These are phyloP conservation scores for Cinclus cinclus DNA, from an alignment of 2,113 vertebrate species.

Conservation along the genomic window DNA sequence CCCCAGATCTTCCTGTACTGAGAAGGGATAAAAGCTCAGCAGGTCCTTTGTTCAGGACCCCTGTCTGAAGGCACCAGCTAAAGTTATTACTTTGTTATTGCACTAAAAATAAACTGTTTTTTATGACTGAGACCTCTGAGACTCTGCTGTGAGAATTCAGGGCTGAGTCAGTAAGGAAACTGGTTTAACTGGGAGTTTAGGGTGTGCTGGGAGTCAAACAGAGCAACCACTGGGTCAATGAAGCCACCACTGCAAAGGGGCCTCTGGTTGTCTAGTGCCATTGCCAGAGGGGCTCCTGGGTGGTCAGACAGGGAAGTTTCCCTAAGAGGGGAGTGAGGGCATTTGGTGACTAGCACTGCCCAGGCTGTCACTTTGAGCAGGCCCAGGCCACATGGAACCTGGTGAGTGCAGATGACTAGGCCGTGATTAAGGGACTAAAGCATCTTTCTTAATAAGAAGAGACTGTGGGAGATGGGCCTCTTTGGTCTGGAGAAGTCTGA, in stretches of 20 bases:
- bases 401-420: background rate
- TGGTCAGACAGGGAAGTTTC: background rate
- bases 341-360: accelerated
- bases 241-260: accelerated
- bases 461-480: background rate
- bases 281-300: background rate
- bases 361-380: background rate
- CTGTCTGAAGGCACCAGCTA: background rate
- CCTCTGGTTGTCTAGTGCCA: background rate
- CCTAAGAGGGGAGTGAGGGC: background rate
- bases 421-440: background rate
- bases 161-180: background rate
- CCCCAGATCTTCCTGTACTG: background rate
- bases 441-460: background rate
- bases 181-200: background rate
- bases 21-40: background rate
- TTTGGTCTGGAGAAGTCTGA: background rate
- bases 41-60: background rate
- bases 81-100: background rate
- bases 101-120: background rate
- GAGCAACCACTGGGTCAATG: background rate
- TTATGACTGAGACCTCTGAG: background rate
- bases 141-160: background rate
- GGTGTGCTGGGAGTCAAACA: background rate
- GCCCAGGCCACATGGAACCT: background rate